Conservation (phyloP, 1,140 invertebrate genomes). For the Papilio aristodemus region DNA sequence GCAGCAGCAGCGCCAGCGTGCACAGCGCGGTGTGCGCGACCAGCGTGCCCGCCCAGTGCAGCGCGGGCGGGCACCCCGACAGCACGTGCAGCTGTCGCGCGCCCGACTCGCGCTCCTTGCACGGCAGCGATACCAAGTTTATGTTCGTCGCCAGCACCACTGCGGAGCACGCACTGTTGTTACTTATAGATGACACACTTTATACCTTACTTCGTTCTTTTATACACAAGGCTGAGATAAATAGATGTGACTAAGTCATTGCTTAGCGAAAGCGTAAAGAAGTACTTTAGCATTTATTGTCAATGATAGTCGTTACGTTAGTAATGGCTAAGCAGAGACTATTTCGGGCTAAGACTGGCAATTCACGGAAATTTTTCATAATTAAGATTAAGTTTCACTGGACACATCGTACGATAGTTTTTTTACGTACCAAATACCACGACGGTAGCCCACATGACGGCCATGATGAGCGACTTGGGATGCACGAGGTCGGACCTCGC, state of each 20-base stretch:
- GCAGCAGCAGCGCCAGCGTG: constrained; percentile 39
- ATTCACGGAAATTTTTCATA: too few species aligned
- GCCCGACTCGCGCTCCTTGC: constrained; percentile 48
- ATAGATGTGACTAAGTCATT: too few species aligned
- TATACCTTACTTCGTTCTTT: too few species aligned
- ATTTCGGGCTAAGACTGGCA: too few species aligned
- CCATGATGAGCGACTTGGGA: constrained; percentile 33
- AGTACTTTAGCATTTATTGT: too few species aligned
- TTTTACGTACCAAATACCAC: constrained; percentile 49
- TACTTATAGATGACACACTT: too few species aligned
- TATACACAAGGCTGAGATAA: too few species aligned
- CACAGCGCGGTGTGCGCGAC: constrained; percentile 40
- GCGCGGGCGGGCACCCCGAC: constrained; percentile 50
- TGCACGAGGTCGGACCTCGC: not conserved
- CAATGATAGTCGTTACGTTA: too few species aligned
- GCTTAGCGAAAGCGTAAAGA: too few species aligned
- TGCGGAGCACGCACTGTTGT: constrained; percentile 26
- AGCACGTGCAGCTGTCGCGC: constrained; percentile 58
- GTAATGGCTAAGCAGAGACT: too few species aligned
- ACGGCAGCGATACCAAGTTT: constrained; percentile 47
- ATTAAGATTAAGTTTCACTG: too few species aligned
- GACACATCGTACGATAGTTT: too few species aligned
- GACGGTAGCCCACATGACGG: constrained; percentile 39
- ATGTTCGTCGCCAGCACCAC: constrained; percentile 44
- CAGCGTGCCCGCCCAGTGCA: constrained; percentile 55